Base-by-base conservation (phyloP, 1,140 invertebrate species). In the Papilio polyxenes region DNA sequence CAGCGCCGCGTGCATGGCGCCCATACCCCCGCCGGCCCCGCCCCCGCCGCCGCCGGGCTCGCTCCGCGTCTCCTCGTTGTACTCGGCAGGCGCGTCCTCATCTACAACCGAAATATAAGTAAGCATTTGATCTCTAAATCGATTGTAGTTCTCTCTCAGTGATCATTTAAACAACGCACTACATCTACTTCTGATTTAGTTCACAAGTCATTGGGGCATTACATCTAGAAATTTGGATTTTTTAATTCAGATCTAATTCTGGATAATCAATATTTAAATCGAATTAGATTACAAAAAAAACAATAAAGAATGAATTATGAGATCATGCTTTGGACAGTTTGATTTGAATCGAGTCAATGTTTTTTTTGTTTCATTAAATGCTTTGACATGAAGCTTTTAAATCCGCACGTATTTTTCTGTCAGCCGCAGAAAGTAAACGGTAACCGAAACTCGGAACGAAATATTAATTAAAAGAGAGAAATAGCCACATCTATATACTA, bases 1-100 rank as follows among this genome's bases (percentile, higher is more conserved):
- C 79, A 96, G 92, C 78, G 95, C 95, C 49, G 95, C 95, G 92
- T 94, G 92, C 91, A 92, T 86, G 84, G 87, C 95, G 95, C 87
- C 95, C 94, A 89, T 93, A 94, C 90, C 87, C 88, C 86, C 85
- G 83, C 79, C 82, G 75, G 82, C 83, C 76, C 78, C 81, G 53
- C 80, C 81, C 82, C 85, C 79, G 72, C 83, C 82, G 62, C 82
- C 75, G 9, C 65, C 84, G n/a, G 83, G 86, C 10, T 89, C 88
- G 49, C 81, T 83, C 37, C 91, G 89, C 17, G 84, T 84, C 83
- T 92, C 90, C 75, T 91, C 89, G n/a, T 84, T 82, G 83, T 92
- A 90, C 83, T 86, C 82, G 74, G 91, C 87, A 40, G 90, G 90
- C 75, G 82, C 82, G 53, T 92, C 91, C 82, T 94, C 92, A 83